phyloP scores from a whole-genome alignment of 2,888 invertebrate species.

The Didymodactylos carnosus region DNA sequence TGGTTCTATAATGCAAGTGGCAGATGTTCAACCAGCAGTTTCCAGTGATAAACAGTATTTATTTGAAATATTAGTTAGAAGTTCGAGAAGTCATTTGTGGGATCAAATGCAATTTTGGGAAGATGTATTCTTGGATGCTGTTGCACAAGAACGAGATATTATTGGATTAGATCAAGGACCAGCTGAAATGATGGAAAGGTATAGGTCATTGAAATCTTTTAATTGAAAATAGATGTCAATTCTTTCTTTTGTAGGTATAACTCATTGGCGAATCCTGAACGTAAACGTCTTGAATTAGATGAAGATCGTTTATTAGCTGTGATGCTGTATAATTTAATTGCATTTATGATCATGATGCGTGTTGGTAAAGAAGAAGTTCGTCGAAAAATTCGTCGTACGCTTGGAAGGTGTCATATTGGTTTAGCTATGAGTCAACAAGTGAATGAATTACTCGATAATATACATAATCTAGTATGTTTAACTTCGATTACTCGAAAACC shows the following conservation, averaged over 20 bases:
- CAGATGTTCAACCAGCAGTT: not conserved
- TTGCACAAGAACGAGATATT: constrained; percentile 87
- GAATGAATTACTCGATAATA: constrained; percentile 38
- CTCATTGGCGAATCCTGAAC: constrained; percentile 50
- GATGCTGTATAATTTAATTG: constrained; percentile 81
- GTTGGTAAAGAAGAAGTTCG: constrained; percentile 51
- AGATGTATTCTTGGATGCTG: constrained; percentile 90
- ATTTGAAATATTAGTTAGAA: constrained; percentile 10
- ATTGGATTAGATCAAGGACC: constrained; percentile 98
- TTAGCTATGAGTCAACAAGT: constrained; percentile 90
- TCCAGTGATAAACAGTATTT: constrained; percentile 1
- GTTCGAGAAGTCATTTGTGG: constrained; percentile 14
- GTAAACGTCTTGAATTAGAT: constrained; percentile 80
- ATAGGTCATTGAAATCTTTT: too few relatives aligned
- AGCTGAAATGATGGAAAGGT: constrained; percentile 91
- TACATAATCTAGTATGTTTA: not conserved
- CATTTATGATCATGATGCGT: constrained; percentile 76
- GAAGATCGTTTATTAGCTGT: constrained; percentile 85
- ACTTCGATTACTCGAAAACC: not conserved
- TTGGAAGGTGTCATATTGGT: constrained; percentile 96
- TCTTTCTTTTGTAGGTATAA: not conserved
- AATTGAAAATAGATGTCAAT: too few relatives aligned
- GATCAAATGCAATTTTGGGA: constrained; percentile 85
- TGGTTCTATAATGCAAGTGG: not conserved
- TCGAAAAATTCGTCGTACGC: constrained; percentile 59